Base-by-base conservation (phyloP, 2,888 invertebrate genomes). In the Ormyrus thymus region DNA sequence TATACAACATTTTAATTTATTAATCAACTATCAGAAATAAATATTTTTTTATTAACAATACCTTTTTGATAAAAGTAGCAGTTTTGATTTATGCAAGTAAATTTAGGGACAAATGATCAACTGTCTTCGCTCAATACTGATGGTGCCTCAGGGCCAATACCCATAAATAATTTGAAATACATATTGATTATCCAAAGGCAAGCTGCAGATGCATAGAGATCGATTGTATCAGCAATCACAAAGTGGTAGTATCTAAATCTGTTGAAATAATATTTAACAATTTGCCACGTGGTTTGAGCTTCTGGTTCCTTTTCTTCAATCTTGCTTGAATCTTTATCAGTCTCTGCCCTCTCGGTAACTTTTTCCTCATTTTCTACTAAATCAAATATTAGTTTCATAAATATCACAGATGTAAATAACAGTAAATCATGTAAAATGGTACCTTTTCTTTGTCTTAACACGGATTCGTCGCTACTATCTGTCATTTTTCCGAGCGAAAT, bases 191-290 rank as follows among this genome's bases (percentile, higher is more conserved):
- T 58, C 73, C 81, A 75, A 13, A 84, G 65, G 56, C 83, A 85
- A 51, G 81, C 65, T 1, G 83, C 75, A 1, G 83, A 78, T 11
- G 84, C 77, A 45, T 80, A 80, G 8, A 72, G 80, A 10, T 87
- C 85, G 43, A 86, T 8, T 65, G 83, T 86, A 45, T 86, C 83
- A 0, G 81, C 83, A 6, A 81, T 74, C 13, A 82, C 71, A 69
- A 82, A 86, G 64, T 85, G 84, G 73, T 86, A 86, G 64, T 85
- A 86, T 78, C 83, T 81, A 72, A 86, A 82, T 76, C 83, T 83
- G 51, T 86, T 82, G 80, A 83, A 85, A 71, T 84, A 85, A 78
- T 86, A 85, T 75, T 83, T 85, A 8, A 84, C 51, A 13, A 61
- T 82, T 58, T 82, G 66, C 81, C 81, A 80, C 4, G 71, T 79